phyloP scores from a whole-genome alignment of 2,888 invertebrate genomes.

The Elysia crispata region DNA sequence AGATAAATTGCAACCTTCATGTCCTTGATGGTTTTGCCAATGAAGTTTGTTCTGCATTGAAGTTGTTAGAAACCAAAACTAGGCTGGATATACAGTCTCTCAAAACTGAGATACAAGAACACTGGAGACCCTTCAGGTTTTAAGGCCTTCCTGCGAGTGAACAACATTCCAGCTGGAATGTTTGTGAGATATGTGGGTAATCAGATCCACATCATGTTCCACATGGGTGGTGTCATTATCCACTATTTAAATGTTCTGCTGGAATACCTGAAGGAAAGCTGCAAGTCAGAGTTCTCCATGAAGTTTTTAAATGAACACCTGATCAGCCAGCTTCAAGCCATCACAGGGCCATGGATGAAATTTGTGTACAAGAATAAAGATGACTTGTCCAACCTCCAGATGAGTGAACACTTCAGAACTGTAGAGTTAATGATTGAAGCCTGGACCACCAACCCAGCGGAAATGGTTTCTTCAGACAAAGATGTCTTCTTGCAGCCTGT shows the following conservation, averaged over 20 bases:
- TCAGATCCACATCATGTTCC: neutral
- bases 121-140: neutral
- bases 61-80: neutral
- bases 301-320: neutral
- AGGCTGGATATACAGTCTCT: neutral
- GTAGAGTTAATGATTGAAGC: neutral
- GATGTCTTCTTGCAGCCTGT: neutral
- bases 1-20: constrained; percentile 30
- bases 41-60: neutral
- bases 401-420: neutral
- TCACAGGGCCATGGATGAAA: neutral
- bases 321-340: neutral
- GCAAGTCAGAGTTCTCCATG: neutral
- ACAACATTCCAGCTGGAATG: neutral
- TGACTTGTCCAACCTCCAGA: neutral
- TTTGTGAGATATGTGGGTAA: neutral
- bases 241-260: neutral
- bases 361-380: neutral
- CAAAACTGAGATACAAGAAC: neutral
- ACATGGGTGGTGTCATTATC: neutral
- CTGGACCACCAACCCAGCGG: neutral
- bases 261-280: neutral
- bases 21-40: constrained; percentile 29
- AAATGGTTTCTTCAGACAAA: neutral
- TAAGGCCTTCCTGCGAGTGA: neutral